Percentiles rank a stretch among this genome's conserved stretches.
These are phyloP conservation scores for Megaleporinus macrocephalus DNA, from an alignment of 2,113 vertebrate genomes.

Conservation along the genomic window DNA sequence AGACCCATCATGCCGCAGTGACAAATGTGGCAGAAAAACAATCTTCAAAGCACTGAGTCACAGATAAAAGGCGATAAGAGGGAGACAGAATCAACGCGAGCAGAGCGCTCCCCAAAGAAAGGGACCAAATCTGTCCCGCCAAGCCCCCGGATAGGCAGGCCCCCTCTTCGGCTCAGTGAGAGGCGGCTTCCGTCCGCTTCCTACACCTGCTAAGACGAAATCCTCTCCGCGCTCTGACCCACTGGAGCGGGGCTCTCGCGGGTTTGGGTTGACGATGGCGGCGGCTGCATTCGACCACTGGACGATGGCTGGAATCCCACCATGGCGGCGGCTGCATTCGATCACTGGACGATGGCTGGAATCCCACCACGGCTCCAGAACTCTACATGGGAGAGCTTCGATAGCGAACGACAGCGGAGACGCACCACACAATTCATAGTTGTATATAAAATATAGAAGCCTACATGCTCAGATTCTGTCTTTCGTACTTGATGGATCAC, in stretches of 20 bases:
- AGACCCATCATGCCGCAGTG: neutral
- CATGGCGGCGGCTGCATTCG: too few species aligned
- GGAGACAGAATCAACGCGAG: slow-evolving; percentile 6
- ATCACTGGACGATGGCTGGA: too few species aligned
- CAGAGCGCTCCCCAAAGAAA: neutral
- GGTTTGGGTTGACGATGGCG: neutral
- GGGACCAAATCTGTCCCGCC: neutral
- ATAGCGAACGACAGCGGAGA: neutral
- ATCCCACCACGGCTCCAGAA: neutral
- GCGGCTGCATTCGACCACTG: neutral
- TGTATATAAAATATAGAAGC: too few species aligned
- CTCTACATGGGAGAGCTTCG: neutral
- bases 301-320: too few species aligned
- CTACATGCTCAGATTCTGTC: too few species aligned
- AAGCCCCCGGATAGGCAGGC: neutral
- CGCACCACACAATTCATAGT: neutral
- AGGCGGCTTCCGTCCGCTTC: slow-evolving; percentile 19
- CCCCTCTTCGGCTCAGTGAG: slow-evolving; percentile 11
- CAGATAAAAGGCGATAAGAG: slow-evolving; percentile 22
- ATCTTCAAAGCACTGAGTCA: slow-evolving; percentile 22
- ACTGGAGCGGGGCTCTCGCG: neutral
- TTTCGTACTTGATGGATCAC: too few species aligned
- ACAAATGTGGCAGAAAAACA: slow-evolving; percentile 20
- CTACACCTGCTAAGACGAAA: slow-evolving; percentile 18
- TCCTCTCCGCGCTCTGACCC: slow-evolving; percentile 13